Conservation (phyloP, 2,113 vertebrate species). For the Orycteropus afer region DNA sequence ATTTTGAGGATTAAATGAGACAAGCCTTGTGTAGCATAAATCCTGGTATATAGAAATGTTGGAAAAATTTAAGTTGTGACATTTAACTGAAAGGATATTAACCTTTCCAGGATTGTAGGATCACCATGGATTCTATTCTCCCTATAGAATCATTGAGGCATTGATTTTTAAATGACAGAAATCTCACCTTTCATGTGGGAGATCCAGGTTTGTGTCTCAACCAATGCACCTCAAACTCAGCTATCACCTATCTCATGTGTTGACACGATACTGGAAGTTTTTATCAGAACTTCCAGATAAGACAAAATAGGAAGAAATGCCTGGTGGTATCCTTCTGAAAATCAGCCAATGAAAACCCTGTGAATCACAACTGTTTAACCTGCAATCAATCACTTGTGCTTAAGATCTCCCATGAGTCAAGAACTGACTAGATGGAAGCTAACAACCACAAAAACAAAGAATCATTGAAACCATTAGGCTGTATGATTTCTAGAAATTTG, state of each 20-base stretch:
- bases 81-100: neutral
- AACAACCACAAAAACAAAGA: neutral
- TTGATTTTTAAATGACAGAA: neutral
- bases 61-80: neutral
- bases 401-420: neutral
- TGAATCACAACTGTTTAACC: neutral
- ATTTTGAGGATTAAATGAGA: conserved; percentile 5
- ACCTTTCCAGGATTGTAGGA: neutral
- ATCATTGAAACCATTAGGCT: neutral
- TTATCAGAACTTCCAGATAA: neutral
- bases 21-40: neutral
- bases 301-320: neutral
- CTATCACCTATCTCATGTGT: neutral
- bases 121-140: neutral
- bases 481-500: neutral
- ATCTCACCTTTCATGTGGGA: neutral
- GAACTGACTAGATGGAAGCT: neutral
- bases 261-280: neutral
- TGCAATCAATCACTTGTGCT: neutral
- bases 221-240: neutral
- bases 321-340: neutral
- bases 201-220: neutral
- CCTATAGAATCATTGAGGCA: neutral
- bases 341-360: neutral
- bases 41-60: neutral